A percentile compares a stretch with the other conserved stretches of the same genome.
These are phyloP conservation scores for Chrysochloris asiatica DNA, from an alignment of 2,113 vertebrate genomes.

Conservation along the genomic window DNA sequence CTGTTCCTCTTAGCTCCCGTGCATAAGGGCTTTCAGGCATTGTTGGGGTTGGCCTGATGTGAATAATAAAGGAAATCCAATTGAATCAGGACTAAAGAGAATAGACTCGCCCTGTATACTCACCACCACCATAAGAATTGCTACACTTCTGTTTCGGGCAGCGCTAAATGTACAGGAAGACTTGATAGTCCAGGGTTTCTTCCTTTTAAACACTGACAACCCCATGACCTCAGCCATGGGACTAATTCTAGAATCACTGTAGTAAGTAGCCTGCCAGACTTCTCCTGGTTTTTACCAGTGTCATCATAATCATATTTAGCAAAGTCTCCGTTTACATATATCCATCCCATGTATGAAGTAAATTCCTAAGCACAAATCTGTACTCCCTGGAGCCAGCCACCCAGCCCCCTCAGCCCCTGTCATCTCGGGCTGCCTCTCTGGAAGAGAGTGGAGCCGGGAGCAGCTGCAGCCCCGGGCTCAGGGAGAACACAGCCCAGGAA, in stretches of 20 bases:
- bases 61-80: background rate
- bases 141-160: background rate
- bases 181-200: background rate
- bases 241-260: background rate
- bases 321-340: background rate
- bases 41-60: background rate
- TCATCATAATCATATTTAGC: background rate
- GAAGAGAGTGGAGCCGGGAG: background rate
- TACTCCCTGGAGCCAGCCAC: background rate
- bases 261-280: background rate
- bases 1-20: background rate
- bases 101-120: background rate
- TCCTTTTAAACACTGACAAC: background rate
- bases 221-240: background rate
- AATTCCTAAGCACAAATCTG: background rate
- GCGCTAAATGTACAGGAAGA: background rate
- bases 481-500: background rate
- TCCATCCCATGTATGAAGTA: background rate
- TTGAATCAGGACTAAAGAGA: background rate
- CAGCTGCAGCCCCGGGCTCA: background rate
- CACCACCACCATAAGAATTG: background rate
- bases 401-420: background rate
- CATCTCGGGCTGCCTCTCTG: background rate
- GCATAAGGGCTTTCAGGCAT: background rate
- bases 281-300: background rate